Evolutionary conservation across 2,113 vertebrate species (phyloP).

Genomic region (Octodon degus): DNA sequence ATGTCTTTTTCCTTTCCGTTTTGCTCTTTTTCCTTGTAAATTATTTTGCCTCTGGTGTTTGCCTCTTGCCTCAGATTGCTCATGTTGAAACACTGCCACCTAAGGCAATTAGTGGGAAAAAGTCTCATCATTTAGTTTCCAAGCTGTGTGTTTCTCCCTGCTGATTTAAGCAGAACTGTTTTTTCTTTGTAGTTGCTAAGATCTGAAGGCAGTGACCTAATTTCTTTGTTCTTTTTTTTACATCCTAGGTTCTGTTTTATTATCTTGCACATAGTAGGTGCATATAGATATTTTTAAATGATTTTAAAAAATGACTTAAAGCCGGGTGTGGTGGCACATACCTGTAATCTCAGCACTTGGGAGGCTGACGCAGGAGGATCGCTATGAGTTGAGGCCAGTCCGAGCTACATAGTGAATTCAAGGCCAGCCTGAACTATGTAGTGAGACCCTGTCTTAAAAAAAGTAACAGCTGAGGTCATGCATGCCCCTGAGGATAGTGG

Average conservation of each 20-base stretch:
- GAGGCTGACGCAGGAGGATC: too few relatives aligned
- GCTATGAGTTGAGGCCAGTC: too few relatives aligned
- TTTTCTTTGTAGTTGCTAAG: conserved; percentile 47
- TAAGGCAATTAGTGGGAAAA: conserved; percentile 5
- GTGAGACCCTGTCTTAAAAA: neutral
- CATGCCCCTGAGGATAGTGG: neutral
- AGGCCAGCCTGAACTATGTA: too few relatives aligned
- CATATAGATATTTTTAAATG: neutral
- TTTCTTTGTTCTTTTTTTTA: neutral
- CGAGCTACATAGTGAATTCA: neutral
- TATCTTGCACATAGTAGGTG: neutral
- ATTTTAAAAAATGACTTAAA: neutral
- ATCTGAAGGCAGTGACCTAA: neutral
- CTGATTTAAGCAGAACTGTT: neutral
- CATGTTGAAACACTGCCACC: conserved; percentile 12
- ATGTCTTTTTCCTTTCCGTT: conserved; percentile 29
- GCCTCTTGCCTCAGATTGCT: conserved; percentile 41
- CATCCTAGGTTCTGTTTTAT: neutral
- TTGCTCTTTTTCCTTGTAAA: conserved; percentile 14
- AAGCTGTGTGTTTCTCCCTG: neutral
- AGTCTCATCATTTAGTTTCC: neutral
- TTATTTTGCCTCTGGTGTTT: conserved; percentile 36
- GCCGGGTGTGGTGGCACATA: too few relatives aligned
- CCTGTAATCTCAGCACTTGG: too few relatives aligned
- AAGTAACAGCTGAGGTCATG: neutral